Evolutionary conservation across 2,888 invertebrate species (phyloP).

Genomic region (Microchrysa polita): DNA sequence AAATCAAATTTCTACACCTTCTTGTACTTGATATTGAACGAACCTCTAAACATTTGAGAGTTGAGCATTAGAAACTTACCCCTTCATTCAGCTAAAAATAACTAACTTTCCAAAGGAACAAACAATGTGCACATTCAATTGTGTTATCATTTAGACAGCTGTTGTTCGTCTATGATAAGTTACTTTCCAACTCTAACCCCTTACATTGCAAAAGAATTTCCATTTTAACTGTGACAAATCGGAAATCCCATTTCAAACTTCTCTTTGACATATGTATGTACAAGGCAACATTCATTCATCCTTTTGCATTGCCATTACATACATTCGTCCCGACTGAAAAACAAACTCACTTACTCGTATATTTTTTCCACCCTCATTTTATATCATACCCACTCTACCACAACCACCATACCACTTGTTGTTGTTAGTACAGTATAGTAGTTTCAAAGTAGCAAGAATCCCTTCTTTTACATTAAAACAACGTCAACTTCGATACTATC

Average conservation of each 20-base stretch:
- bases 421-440: too few relatives aligned
- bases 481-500: not conserved
- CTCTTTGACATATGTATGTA: slow-evolving; percentile 14
- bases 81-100: too few relatives aligned
- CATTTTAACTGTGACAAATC: slow-evolving; percentile 36
- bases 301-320: not conserved
- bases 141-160: slow-evolving; percentile 11
- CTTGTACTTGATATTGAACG: too few relatives aligned
- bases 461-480: not conserved
- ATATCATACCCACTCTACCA: not conserved
- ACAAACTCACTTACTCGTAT: not conserved
- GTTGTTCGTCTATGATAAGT: slow-evolving; percentile 6
- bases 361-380: not conserved
- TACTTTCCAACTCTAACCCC: slow-evolving; percentile 9
- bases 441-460: not conserved
- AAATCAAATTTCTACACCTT: too few relatives aligned
- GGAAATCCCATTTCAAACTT: slow-evolving; percentile 34
- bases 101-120: too few relatives aligned
- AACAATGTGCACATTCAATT: slow-evolving; percentile 1
- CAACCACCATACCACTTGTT: not conserved
- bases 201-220: not conserved
- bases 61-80: too few relatives aligned
- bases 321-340: not conserved
- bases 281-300: not conserved
- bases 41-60: too few relatives aligned